phyloP scores from a whole-genome alignment of 1,140 invertebrate species.

The Ips nitidus region DNA sequence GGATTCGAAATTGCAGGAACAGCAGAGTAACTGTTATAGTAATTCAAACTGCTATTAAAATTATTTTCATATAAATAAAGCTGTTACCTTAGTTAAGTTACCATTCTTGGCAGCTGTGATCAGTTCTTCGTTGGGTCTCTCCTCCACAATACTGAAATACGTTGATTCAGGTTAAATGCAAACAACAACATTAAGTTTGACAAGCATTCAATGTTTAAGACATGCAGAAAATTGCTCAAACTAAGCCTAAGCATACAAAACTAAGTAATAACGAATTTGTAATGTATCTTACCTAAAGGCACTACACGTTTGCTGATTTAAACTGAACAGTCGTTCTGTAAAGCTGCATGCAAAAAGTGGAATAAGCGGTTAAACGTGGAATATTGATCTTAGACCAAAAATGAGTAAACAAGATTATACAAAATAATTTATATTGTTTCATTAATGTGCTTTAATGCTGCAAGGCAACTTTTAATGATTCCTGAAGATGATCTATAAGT shows the following conservation, averaged over 20 bases:
- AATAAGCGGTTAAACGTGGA: background rate
- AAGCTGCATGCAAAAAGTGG: conserved; percentile 64
- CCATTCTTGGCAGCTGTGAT: conserved; percentile 80
- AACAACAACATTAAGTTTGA: conserved; percentile 8
- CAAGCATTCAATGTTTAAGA: conserved; percentile 24
- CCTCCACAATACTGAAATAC: conserved; percentile 62
- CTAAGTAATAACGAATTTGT: no score
- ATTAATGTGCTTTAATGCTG: conserved; percentile 1
- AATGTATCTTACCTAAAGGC: conserved; percentile 65
- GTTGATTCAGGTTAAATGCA: conserved; percentile 14
- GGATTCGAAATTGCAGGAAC: no score
- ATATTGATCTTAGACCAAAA: conserved; percentile 4
- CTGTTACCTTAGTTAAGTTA: conserved; percentile 61
- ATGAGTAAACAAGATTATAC: conserved; percentile 5
- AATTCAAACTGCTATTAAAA: background rate
- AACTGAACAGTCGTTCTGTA: conserved; percentile 72
- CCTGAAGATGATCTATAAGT: no score
- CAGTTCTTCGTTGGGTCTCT: conserved; percentile 77
- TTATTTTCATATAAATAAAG: background rate
- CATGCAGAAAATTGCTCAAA: background rate
- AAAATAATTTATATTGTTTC: conserved; percentile 3
- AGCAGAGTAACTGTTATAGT: no score
- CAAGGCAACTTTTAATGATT: no score
- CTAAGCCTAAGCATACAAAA: no score
- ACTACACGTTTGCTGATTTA: conserved; percentile 67